Base-by-base conservation (phyloP, 2,797 vertebrate species). In the Leptatherina wallacei region DNA sequence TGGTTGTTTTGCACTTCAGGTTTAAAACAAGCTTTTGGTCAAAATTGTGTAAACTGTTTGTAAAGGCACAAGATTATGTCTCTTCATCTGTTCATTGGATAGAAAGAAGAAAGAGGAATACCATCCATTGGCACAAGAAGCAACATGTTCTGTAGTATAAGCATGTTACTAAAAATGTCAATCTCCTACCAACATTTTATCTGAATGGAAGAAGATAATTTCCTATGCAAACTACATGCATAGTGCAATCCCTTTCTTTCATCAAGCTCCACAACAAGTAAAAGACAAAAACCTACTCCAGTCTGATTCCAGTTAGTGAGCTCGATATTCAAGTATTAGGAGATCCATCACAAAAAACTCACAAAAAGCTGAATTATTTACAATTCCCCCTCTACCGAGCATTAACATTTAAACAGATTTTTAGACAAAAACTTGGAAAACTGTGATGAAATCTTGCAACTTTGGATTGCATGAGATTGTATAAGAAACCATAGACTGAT, bases 21-120 rank as follows among this genome's bases (percentile, higher is more conserved):
- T 87, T 76, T 79, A 74, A 80, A 81, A 79, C 56, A 20, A 90
- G 68, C 65, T 38, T 90, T 93, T 90, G 87, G 86, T 87, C 82
- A 84, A 67, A 71, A 79, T 76, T 73, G 77, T 86, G 89, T 88
- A 86, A 90, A 90, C 84, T 70, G 77, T 77, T 81, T 33, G 73
- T 54, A 85, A 91, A 91, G 91, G 91, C 87, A 91, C 82, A 58
- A 63, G 73, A 79, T 85, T 73, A 47, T 42, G 57, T 84, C 63
- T 63, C 67, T 71, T 58, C 54, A 65, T 66, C 47, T 72, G 72
- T 73, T 78, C 33, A 42, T 63, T 68, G 30, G n/a, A 42, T 40
- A 51, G 58, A 51, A 55, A 73, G 24, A 73, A 51, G 61, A 51
- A 55, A 73, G 24, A 73, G 36, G 38, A 75, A 75, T 35, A 16